Conservation (phyloP, 2,113 vertebrate genomes). For the Ameiurus melas region DNA sequence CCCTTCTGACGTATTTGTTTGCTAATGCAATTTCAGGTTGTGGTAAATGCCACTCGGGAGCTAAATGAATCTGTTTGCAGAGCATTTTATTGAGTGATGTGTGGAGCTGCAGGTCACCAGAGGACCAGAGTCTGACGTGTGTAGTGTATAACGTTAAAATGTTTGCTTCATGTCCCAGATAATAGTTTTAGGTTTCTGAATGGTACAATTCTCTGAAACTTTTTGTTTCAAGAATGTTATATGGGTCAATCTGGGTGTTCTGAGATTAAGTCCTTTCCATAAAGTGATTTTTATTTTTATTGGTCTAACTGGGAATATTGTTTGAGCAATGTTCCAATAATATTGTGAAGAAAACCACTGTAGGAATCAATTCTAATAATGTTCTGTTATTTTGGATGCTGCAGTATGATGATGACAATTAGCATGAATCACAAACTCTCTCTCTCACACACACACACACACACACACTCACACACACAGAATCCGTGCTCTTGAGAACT, state of each 20-base stretch:
- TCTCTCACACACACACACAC: background rate
- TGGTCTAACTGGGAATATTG: background rate
- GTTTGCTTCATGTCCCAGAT: background rate
- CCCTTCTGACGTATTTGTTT: background rate
- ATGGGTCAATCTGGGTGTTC: background rate
- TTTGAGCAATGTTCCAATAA: background rate
- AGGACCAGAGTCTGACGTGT: background rate
- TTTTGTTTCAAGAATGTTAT: background rate
- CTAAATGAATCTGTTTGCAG: background rate
- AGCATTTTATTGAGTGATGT: background rate
- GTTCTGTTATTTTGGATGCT: background rate
- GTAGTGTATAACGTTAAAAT: background rate
- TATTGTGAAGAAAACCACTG: background rate
- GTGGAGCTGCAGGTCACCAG: background rate
- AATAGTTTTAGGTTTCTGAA: background rate
- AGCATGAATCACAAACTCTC: background rate
- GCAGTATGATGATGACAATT: background rate
- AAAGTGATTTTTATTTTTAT: background rate
- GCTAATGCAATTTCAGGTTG: background rate
- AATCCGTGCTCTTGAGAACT: constrained; percentile 23
- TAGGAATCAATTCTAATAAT: background rate
- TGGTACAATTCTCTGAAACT: background rate
- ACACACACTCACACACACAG: constrained; percentile 17
- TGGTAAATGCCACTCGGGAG: background rate
- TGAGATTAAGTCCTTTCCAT: background rate